Percentiles rank a stretch among this genome's conserved stretches.
These are phyloP conservation scores for Malacoctenus gilli DNA, from an alignment of 2,797 vertebrate genomes.

Conservation along the genomic window DNA sequence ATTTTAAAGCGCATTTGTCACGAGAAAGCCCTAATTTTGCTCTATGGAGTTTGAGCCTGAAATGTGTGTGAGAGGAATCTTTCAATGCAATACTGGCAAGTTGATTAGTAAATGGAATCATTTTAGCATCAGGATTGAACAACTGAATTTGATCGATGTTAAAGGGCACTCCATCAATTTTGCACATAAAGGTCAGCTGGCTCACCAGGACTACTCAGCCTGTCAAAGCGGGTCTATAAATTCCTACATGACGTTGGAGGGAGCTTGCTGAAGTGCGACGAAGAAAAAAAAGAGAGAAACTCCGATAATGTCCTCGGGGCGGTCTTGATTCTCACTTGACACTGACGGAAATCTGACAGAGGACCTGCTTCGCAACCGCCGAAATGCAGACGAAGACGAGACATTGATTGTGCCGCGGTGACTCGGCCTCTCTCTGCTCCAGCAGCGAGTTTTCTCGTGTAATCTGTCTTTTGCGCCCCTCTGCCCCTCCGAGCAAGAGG, in stretches of 20 bases:
- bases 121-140: not conserved
- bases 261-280: not conserved
- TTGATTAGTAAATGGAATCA: conserved; percentile 6
- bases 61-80: too few species aligned
- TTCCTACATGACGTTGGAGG: not conserved
- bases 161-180: conserved; percentile 2
- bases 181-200: not conserved
- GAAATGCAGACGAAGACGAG: not conserved
- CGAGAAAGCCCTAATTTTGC: too few species aligned
- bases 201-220: not conserved
- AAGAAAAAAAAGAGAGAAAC: not conserved
- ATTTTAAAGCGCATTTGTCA: too few species aligned
- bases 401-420: too few species aligned
- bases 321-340: not conserved
- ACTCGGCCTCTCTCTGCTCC: too few species aligned
- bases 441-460: not conserved
- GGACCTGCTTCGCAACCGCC: not conserved
- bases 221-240: not conserved
- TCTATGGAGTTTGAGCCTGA: too few species aligned
- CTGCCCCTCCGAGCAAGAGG: not conserved
- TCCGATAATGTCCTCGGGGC: not conserved
- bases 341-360: not conserved
- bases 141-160: not conserved
- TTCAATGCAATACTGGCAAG: conserved; percentile 3
- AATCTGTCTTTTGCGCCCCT: conserved; percentile 1